Evolutionary conservation across 2,797 vertebrate genomes (phyloP), one percentile per base, ranked within the genome.

Genomic region (Heteromormyrus szaboi): DNA sequence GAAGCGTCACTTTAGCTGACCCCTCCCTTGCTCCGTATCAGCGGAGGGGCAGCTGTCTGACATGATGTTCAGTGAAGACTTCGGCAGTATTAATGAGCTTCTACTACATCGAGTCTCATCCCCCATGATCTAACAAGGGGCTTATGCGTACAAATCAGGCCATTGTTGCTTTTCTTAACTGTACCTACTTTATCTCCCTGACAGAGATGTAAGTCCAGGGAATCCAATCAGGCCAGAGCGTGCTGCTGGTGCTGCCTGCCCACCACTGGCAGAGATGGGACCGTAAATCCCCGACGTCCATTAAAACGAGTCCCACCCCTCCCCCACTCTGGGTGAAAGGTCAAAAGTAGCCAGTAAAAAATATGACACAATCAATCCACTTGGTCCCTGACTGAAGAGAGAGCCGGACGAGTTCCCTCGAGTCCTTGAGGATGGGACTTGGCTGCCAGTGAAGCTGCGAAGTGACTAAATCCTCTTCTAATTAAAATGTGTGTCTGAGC

Each of bases 201-300:
- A 91, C 95, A 96, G 95, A 95, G 89, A 96, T 96, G 95, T 96
- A 93, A 95, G 90, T 88, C 46, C 87, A 91, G 88, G 90, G 90
- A 90, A 90, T 87, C 81, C 4, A 2, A 62, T 86, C 48, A 85
- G 8, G 41, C 53, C 87, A 22, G 88, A 79, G 88, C 68, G 90
- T 89, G 91, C 91, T 11, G 53, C 85, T 88, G 4, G 0, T 89
- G 92, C 90, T 37, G 89, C 89, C 19, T 33, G 88, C 85, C 50
- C 91, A 76, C 90, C 90, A 90, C 92, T 48, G 90, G 53, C 33
- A 33, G 51, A 46, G 68, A 81, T 17, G 46, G 85, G 88, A 33
- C 37, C 4, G 29, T 46, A 53, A 4, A 68, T 25, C 65, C 4
- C 33, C 4, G 22, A 11, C 41, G 4, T 56, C 85, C 22, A 50